Evolutionary conservation across 2,797 vertebrate genomes (phyloP).

Genomic region (Yasuhikotakia modesta): DNA sequence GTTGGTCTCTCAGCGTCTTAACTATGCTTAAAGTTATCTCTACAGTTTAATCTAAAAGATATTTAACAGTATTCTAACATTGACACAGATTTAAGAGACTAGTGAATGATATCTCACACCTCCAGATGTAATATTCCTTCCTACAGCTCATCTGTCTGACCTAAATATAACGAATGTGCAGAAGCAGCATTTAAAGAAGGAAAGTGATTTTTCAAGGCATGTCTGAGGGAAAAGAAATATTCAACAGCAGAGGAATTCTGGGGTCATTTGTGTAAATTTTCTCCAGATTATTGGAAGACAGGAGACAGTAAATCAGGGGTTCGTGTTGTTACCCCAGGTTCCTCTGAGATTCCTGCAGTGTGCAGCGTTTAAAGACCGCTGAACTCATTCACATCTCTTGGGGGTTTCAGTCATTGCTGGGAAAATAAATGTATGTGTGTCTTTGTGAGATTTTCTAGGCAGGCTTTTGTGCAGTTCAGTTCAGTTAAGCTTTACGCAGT

Average conservation of each 20-base stretch:
- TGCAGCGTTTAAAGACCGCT: conserved; percentile 70
- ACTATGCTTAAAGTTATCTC: background rate
- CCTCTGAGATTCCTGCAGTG: conserved; percentile 62
- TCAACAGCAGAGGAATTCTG: conserved; percentile 55
- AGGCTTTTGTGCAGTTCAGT: conserved; percentile 50
- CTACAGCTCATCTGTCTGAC: background rate
- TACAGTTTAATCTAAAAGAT: background rate
- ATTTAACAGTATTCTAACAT: background rate
- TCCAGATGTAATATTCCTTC: background rate
- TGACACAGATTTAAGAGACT: background rate
- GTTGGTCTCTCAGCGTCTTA: too few species aligned
- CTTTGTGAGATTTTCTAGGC: conserved; percentile 28
- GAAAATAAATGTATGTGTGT: conserved; percentile 35
- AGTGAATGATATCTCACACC: conserved; percentile 15
- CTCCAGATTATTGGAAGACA: conserved; percentile 69
- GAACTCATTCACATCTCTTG: conserved; percentile 74
- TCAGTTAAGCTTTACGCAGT: conserved; percentile 56
- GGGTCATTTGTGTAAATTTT: conserved; percentile 68
- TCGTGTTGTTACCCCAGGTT: conserved; percentile 65
- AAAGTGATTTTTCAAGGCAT: conserved; percentile 27
- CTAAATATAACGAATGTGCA: conserved; percentile 21
- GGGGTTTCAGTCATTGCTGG: conserved; percentile 56
- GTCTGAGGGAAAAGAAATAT: conserved; percentile 12
- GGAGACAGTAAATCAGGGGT: conserved; percentile 74
- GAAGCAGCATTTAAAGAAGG: conserved; percentile 18